phyloP scores from a whole-genome alignment of 2,797 vertebrate species.

The Sebastes hubbsi region DNA sequence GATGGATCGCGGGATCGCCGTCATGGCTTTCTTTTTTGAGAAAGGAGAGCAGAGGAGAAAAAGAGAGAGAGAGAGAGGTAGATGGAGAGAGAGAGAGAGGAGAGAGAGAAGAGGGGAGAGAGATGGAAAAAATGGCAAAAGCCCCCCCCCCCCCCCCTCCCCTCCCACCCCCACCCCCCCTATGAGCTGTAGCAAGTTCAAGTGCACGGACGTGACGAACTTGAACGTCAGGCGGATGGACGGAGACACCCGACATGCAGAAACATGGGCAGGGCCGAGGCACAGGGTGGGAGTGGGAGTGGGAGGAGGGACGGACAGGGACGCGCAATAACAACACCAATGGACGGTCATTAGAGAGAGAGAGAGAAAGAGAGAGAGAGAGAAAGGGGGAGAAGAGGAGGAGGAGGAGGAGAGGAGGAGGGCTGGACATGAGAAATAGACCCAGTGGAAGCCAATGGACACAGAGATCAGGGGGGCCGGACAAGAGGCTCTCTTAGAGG shows the following conservation, averaged over 20 bases:
- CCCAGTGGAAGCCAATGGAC: conserved; percentile 96
- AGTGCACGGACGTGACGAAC: conserved; percentile 99
- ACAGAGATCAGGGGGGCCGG: conserved; percentile 90
- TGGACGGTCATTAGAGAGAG: conserved; percentile 94
- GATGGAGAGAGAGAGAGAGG: conserved; percentile 75
- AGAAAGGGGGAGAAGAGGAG: conserved; percentile 56
- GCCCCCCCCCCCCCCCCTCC: conserved; percentile 89
- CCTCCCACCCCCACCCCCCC: conserved; percentile 70
- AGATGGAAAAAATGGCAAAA: conserved; percentile 97
- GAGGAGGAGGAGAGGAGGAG: conserved; percentile 63
- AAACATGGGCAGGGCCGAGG: conserved; percentile 97
- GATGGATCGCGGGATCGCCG: conserved; percentile 99
- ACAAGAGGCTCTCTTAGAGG: conserved; percentile 78
- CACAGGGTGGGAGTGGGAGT: conserved; percentile 91
- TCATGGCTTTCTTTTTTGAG: conserved; percentile 96
- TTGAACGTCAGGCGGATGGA: conserved; percentile 99
- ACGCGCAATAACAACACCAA: conserved; percentile 95
- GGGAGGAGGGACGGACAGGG: conserved; percentile 89
- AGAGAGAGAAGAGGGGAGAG: conserved; percentile 80
- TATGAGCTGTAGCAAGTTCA: conserved; percentile 95
- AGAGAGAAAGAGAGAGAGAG: background rate
- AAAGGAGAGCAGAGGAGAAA: conserved; percentile 79
- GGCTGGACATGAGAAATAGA: conserved; percentile 96
- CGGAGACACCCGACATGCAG: conserved; percentile 96
- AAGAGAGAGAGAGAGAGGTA: conserved; percentile 79